A percentile compares a stretch with the other conserved stretches of the same genome.
phyloP scores from a whole-genome alignment of 2,797 vertebrate species.

The Dermochelys coriacea region DNA sequence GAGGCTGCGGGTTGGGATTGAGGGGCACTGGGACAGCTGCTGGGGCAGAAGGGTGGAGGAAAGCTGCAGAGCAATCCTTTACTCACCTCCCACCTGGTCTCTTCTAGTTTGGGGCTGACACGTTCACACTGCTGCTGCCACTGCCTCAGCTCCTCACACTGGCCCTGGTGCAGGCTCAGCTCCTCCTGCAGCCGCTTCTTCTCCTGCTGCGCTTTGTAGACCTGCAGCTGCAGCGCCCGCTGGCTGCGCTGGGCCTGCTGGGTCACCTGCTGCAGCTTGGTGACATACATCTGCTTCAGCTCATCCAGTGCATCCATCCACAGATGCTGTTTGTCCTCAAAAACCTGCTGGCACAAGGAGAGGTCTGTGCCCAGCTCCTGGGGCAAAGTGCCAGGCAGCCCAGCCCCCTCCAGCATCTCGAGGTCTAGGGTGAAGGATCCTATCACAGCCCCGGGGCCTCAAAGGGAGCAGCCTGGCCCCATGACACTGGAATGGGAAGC shows the following conservation, averaged over 20 bases:
- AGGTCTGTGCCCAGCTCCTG: not conserved
- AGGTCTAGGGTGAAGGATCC: not conserved
- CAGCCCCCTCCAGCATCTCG: not conserved
- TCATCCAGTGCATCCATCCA: conserved; percentile 96
- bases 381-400: not conserved
- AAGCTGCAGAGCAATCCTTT: not conserved
- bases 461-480: not conserved
- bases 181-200: conserved; percentile 92
- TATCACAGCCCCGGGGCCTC: not conserved
- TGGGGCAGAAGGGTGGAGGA: too few species aligned
- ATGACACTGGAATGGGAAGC: not conserved
- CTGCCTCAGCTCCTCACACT: conserved; percentile 79
- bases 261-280: conserved; percentile 92
- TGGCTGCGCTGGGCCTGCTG: conserved; percentile 96
- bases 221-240: conserved; percentile 92
- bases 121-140: conserved; percentile 68
- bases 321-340: conserved; percentile 95
- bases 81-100: conserved; percentile 96
- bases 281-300: conserved; percentile 92
- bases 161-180: conserved; percentile 83
- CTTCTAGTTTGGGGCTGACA: conserved; percentile 89
- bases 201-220: conserved; percentile 95
- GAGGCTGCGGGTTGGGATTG: not conserved
- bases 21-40: not conserved
- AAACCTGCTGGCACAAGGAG: conserved; percentile 82